These are phyloP conservation scores for Periphyllus acericola DNA, from an alignment of 2,888 invertebrate genomes.

Conservation along the genomic window DNA sequence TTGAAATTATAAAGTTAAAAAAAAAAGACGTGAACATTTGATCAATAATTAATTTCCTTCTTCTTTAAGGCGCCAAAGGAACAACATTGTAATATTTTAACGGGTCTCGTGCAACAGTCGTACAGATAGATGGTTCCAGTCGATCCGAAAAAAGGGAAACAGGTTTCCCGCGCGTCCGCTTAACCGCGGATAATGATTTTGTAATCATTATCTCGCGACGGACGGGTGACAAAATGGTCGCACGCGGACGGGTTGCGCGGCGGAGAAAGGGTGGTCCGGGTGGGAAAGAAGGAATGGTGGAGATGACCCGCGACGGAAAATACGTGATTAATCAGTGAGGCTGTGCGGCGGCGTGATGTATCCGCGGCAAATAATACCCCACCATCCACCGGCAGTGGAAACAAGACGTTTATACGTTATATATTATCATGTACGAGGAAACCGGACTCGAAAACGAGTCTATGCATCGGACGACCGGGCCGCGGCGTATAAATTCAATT, in stretches of 20 bases:
- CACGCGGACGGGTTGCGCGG: not conserved
- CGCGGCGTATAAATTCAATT: conserved; percentile 14
- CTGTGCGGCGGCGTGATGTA: not conserved
- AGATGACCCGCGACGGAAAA: not conserved
- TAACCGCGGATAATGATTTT: not conserved
- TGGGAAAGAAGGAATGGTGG: too few relatives aligned
- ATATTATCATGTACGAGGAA: not conserved
- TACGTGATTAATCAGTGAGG: not conserved
- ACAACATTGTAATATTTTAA: too few relatives aligned
- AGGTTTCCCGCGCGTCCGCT: not conserved
- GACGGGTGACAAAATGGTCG: not conserved
- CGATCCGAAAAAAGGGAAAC: not conserved
- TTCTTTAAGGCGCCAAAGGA: too few relatives aligned
- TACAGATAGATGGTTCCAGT: not conserved
- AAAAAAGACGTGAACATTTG: too few relatives aligned
- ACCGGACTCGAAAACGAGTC: conserved; percentile 23
- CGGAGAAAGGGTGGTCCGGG: too few relatives aligned
- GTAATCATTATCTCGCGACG: not conserved
- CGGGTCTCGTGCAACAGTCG: too few relatives aligned
- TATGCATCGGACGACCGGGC: not conserved
- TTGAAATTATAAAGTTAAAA: too few relatives aligned
- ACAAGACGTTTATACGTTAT: not conserved
- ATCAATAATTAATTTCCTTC: too few relatives aligned
- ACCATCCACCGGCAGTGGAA: too few relatives aligned
- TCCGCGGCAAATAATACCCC: not conserved